phyloP scores from a whole-genome alignment of 2,797 vertebrate species.

The Salarias fasciatus region DNA sequence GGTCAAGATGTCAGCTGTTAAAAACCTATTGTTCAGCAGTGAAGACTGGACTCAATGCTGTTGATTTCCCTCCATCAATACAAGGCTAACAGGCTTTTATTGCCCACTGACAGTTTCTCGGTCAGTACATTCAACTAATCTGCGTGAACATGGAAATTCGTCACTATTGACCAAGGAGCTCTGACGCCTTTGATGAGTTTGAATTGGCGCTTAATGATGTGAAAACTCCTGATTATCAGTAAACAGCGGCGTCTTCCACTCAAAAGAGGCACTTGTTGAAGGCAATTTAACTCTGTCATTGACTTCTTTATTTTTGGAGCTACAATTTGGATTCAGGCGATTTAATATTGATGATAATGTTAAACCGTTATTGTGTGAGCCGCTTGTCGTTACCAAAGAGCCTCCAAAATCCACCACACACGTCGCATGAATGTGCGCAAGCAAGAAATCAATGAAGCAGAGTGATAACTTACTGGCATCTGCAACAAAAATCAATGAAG shows the following conservation, averaged over 20 bases:
- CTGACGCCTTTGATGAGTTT: not conserved
- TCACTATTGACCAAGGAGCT: not conserved
- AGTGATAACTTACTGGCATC: not conserved
- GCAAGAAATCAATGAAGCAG: not conserved
- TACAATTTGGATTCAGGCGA: not conserved
- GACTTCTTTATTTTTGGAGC: not conserved
- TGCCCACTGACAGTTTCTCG: no score
- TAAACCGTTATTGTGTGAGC: not conserved
- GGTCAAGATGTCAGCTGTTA: no score
- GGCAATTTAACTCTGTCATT: not conserved
- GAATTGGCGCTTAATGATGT: not conserved
- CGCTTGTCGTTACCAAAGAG: no score
- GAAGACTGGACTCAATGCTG: no score
- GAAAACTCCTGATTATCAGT: not conserved
- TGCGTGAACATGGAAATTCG: no score
- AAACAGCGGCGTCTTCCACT: no score
- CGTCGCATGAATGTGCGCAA: not conserved
- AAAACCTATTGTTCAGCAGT: no score
- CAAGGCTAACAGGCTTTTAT: no score
- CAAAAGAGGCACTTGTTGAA: not conserved
- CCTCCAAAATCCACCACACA: not conserved
- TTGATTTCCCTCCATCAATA: no score
- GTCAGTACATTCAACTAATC: no score
- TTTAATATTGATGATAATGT: not conserved
- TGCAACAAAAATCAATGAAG: not conserved